phyloP scores from a whole-genome alignment of 1,140 invertebrate genomes.

The Hermatobates lingyangjiaoensis region DNA sequence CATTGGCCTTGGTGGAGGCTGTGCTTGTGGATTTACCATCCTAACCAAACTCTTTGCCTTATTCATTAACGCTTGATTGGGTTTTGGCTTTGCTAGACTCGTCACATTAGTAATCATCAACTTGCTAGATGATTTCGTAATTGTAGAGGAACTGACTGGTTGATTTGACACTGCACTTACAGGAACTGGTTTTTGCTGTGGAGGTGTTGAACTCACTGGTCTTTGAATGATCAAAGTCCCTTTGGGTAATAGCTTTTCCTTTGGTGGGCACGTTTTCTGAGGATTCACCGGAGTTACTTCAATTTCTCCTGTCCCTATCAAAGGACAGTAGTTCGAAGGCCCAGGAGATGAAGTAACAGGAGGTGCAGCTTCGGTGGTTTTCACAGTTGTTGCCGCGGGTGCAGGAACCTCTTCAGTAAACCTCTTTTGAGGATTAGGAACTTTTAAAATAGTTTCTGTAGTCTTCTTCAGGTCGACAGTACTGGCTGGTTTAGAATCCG shows the following conservation, averaged over 20 bases:
- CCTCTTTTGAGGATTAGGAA: neutral
- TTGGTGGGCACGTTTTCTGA: constrained; percentile 1
- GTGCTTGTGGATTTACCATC: constrained; percentile 1
- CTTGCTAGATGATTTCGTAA: neutral
- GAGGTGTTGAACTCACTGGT: neutral
- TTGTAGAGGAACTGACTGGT: no score
- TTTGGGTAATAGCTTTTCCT: neutral
- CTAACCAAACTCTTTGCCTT: constrained; percentile 7
- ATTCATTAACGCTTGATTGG: constrained; percentile 1
- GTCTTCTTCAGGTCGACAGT: neutral
- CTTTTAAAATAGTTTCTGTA: neutral
- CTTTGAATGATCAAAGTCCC: neutral
- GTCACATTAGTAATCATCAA: neutral
- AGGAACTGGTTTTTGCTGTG: neutral
- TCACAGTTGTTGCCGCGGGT: neutral
- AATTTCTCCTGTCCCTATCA: constrained; percentile 8
- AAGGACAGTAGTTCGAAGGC: neutral
- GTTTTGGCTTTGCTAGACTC: neutral
- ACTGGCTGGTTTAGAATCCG: constrained; percentile 1
- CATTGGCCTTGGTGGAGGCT: neutral
- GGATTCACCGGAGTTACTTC: constrained; percentile 6
- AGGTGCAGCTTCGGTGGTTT: neutral
- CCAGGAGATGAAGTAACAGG: neutral
- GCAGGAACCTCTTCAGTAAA: neutral
- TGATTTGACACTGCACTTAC: neutral